Base-by-base conservation (phyloP, 2,888 invertebrate species). In the Geophilus truncorum region DNA sequence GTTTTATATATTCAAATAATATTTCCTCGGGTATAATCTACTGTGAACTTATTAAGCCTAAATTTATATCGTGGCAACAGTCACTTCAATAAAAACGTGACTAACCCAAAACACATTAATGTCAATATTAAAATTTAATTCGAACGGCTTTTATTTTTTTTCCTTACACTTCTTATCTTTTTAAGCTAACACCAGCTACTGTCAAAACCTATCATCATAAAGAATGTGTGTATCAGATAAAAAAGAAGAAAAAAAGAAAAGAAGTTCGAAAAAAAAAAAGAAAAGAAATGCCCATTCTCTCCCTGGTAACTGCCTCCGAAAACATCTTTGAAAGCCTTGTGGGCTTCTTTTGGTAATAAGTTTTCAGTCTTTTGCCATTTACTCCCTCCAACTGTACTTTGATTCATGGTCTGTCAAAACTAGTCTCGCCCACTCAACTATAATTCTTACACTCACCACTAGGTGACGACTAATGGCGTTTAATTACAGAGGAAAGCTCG, bases 141-240 rank as follows among this genome's bases (percentile, higher is more conserved):
- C 21, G n/a, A 57, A 57, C 10, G 23, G 57, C 23, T 57, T 57
- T 57, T 57, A 57, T 57, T 57, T 57, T 57, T 57, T 57, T 23
- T 57, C 15, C 9, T 34, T 34, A 15, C 15, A 2, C n/a, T 57
- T 57, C 57, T 57, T 57, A 57, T 57, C 57, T 57, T 57, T 57
- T 57, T 57, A 57, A 57, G 57, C 57, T 57, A 57, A 57, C 57
- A 57, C 57, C 57, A 57, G 57, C 57, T 57, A 57, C 57, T 57
- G 57, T 57, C 57, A 57, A 57, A 57, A 57, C 57, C 57, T 57
- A 57, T 57, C 57, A 57, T 57, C 57, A 57, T 57, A 57, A 57
- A 57, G 57, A 57, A 57, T 57, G 57, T 57, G 57, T n/a, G 57
- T 57, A 57, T 57, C 57, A 21, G 57, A 57, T 57, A 57, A 57